Evolutionary conservation across 2,797 vertebrate species (phyloP), one percentile per base, ranked within the genome.

Genomic region (Argentina silus): DNA sequence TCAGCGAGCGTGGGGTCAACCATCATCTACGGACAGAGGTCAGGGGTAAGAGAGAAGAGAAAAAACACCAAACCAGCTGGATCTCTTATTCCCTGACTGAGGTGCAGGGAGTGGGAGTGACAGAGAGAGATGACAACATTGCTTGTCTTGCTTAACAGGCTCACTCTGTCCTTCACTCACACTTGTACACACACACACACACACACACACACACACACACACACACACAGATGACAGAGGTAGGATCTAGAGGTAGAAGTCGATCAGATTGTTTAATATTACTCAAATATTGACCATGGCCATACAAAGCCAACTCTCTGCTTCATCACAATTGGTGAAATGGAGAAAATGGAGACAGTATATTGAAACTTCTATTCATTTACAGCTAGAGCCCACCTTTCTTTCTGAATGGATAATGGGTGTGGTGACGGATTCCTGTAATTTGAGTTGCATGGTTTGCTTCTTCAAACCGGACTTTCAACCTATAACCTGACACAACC

Each of bases 1-100:
- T 97, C 95, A 82, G 93, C 92, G 62, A 98, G 88, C 0, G 93
- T 94, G 47, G 94, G 91, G 83, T 98, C 97, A 53, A 96, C 94
- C 94, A 96, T 91, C 90, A 93, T 87, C 75, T 63, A 62, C 9
- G 17, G 12, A 8, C 47, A 17, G 44, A 53, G 21, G 50, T 48
- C 15, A 70, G 47, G 43, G 56, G 19, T 55, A n/a, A 55, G 3
- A 60, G 57, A 60, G 4, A 6, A 11, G 12, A 12, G 10, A 36
- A 36, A 60, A 36, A 6, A 27, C 57, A 36, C 57, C 36, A 15
- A 36, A 60, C 10, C 57, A 60, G 57, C 23, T 60, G 23, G 23
- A 60, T 14, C 11, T 27, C 21, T 36, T 27, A 60, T 60, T 60
- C 23, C 6, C 23, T 60, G 8, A 6, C 23, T 14, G 57, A 12